Evolutionary conservation across 2,113 vertebrate genomes (phyloP).

Genomic region (Bos indicus): DNA sequence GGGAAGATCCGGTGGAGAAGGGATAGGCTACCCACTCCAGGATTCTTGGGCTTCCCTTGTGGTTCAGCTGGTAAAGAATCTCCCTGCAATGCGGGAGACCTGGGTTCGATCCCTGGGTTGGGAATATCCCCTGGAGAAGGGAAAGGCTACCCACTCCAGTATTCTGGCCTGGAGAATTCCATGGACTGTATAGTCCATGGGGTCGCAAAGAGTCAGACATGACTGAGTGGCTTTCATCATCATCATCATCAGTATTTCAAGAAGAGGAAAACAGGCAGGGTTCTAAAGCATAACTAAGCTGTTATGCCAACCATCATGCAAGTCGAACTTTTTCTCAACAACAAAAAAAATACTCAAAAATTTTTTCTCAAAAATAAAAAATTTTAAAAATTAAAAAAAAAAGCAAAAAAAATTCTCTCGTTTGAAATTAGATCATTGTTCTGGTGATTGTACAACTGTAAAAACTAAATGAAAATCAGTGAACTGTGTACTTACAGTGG

Average conservation of each 20-base stretch:
- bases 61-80: no score
- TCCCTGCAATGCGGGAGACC: fast-evolving
- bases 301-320: not conserved
- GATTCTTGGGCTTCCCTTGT: no score
- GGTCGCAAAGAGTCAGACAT: not conserved
- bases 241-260: not conserved
- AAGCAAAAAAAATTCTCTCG: not conserved
- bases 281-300: not conserved
- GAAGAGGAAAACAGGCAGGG: not conserved
- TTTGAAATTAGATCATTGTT: constrained; percentile 1
- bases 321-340: not conserved
- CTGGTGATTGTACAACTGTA: not conserved
- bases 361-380: not conserved
- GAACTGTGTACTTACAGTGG: not conserved
- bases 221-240: not conserved
- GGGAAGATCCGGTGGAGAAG: no score
- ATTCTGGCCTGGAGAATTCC: not conserved
- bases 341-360: not conserved
- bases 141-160: not conserved
- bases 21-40: no score
- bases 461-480: not conserved
- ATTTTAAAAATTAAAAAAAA: not conserved
- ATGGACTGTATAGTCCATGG: no score
- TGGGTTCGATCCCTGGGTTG: no score
- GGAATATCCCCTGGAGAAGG: no score